Conservation (phyloP, 2,113 vertebrate species). For the Emydocephalus ijimae region DNA sequence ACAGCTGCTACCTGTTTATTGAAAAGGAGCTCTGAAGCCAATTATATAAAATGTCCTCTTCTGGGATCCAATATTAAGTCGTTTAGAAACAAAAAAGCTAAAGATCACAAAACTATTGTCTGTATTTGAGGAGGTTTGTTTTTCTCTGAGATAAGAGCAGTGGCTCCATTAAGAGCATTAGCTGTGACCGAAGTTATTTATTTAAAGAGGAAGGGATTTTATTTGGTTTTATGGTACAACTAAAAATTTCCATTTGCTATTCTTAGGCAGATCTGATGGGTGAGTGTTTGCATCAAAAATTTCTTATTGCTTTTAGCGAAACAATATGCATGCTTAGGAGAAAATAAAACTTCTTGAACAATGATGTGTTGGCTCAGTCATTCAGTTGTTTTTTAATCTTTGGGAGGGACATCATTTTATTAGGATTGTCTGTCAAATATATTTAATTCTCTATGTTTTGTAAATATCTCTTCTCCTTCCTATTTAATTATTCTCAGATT, state of each 20-base stretch:
- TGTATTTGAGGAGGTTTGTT: not conserved
- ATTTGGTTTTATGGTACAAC: not conserved
- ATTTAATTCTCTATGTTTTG: not conserved
- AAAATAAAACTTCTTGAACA: not conserved
- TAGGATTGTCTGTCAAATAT: not conserved
- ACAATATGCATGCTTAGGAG: not conserved
- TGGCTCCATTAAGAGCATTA: too few species aligned
- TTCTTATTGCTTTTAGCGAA: too few species aligned
- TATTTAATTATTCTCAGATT: not conserved
- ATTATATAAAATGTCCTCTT: not conserved
- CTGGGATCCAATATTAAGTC: not conserved
- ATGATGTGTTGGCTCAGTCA: not conserved
- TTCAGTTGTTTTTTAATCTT: not conserved
- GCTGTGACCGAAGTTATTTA: not conserved
- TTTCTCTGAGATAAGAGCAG: not conserved
- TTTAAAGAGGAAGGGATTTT: not conserved
- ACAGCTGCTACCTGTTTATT: not conserved
- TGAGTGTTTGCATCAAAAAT: not conserved
- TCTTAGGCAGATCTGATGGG: not conserved
- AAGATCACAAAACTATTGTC: not conserved
- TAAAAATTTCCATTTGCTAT: not conserved
- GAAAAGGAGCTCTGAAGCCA: not conserved
- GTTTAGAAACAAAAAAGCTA: not conserved
- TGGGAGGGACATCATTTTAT: not conserved
- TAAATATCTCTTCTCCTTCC: not conserved